Base-by-base conservation (phyloP, 2,888 invertebrate genomes). In the Ophion obscuratus region DNA sequence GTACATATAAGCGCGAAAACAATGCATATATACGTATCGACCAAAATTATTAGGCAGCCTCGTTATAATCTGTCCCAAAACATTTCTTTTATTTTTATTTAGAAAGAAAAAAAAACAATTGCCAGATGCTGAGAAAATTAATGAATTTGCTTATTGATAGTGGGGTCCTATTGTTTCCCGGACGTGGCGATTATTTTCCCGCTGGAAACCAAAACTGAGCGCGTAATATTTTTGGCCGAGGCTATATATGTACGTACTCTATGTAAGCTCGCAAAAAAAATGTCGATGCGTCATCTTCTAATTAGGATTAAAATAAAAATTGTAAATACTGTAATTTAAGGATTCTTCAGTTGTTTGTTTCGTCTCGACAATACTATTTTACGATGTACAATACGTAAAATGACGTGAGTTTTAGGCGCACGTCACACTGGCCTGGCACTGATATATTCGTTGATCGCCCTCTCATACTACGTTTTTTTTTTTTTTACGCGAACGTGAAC, bases 261-360 rank as follows among this genome's bases (percentile, higher is more conserved):
- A 73, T 27, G 31, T 64, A 73, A 81, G 73, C 66, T 67, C 73
- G 67, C 66, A 73, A 66, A 66, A 71, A 78, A 68, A 77, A 61
- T 0, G 31, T 70, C 68, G 76, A 76, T 47, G 57, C 70, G 70
- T 31, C 70, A 64, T 75, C 70, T 47, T 75, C 61, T 82, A 70
- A 68, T 68, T 27, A 77, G 14, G 67, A 62, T 47, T 31, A 4
- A 31, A 31, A 31, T 31, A 31, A 47, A 47, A 64, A 85, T 79
- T 88, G 92, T 92, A 92, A 90, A 92, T 92, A 92, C 90, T 64
- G 91, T 92, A 92, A 88, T 85, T 87, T 90, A 91, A 89, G 88
- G 76, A 85, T 59, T 86, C 87, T 92, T 92, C 90, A 90, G 89
- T 91, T 91, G 86, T 91, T 91, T 90, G 89, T 90, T 91, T 92